Evolutionary conservation across 2,888 invertebrate species (phyloP).

Genomic region (Tinea semifulvella): DNA sequence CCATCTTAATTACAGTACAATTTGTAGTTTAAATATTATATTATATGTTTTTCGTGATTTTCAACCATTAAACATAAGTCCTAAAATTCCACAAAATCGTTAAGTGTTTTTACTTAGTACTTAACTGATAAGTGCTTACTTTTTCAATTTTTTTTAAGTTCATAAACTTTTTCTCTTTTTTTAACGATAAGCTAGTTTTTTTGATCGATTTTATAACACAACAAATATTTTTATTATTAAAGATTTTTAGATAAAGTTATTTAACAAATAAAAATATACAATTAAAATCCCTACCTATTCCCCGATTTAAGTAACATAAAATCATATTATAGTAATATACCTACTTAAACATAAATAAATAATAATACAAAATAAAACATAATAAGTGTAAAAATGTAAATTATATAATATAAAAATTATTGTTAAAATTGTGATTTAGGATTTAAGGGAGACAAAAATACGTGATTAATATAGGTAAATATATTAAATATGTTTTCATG

Average conservation of each 20-base stretch:
- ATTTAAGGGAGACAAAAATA: background rate
- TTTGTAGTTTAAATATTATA: too few relatives aligned
- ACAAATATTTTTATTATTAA: too few relatives aligned
- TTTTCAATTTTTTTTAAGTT: too few relatives aligned
- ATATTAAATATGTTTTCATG: slow-evolving; percentile 10
- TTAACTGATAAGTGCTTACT: too few relatives aligned
- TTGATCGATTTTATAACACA: too few relatives aligned
- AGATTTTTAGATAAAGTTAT: background rate
- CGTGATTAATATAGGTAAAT: slow-evolving; percentile 3
- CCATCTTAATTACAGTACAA: too few relatives aligned
- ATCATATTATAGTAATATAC: background rate
- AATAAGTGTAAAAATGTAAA: background rate
- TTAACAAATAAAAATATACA: background rate
- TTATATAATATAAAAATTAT: background rate
- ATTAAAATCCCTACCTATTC: background rate
- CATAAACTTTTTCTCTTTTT: too few relatives aligned
- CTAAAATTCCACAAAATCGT: too few relatives aligned
- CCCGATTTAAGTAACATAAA: background rate
- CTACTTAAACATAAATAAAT: background rate
- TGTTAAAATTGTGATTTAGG: background rate
- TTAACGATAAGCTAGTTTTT: too few relatives aligned
- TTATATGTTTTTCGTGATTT: too few relatives aligned
- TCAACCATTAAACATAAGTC: too few relatives aligned
- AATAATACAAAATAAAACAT: background rate
- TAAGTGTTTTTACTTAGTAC: too few relatives aligned